Conservation (phyloP, 2,888 invertebrate genomes). For the Mythimna lalbum region DNA sequence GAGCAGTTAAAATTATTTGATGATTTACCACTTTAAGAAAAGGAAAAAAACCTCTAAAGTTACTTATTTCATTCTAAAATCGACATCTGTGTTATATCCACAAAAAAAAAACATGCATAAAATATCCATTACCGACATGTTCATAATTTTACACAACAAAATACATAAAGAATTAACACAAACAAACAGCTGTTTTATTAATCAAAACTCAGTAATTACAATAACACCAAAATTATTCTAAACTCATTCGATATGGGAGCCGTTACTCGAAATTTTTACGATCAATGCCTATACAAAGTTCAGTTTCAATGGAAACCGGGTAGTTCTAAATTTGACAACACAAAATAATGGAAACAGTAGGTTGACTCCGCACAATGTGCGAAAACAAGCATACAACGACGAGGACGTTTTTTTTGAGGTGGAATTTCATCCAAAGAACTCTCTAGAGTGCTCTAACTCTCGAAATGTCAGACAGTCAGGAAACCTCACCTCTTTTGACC, state of each 20-base stretch:
- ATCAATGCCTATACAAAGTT: slow-evolving; percentile 21
- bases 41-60: too few species aligned
- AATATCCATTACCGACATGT: not conserved
- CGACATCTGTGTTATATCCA: not conserved
- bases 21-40: too few species aligned
- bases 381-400: too few species aligned
- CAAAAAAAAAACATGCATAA: not conserved
- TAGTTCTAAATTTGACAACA: not conserved
- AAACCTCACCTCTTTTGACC: too few species aligned
- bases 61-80: not conserved
- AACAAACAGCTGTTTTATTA: slow-evolving; percentile 28
- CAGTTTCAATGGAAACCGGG: slow-evolving; percentile 14
- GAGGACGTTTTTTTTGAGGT: too few species aligned
- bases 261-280: slow-evolving; percentile 37
- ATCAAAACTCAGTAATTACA: slow-evolving; percentile 30
- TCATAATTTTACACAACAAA: slow-evolving; percentile 8
- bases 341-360: not conserved
- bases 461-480: too few species aligned
- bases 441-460: too few species aligned
- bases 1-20: too few species aligned
- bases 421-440: too few species aligned
- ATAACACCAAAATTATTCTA: slow-evolving; percentile 25
- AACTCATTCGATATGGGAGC: slow-evolving; percentile 39
- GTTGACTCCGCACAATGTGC: not conserved
- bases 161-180: slow-evolving; percentile 1